Evolutionary conservation across 2,797 vertebrate species (phyloP), one percentile per base, ranked within the genome.

Genomic region (Enteromius afrohamiltoni): DNA sequence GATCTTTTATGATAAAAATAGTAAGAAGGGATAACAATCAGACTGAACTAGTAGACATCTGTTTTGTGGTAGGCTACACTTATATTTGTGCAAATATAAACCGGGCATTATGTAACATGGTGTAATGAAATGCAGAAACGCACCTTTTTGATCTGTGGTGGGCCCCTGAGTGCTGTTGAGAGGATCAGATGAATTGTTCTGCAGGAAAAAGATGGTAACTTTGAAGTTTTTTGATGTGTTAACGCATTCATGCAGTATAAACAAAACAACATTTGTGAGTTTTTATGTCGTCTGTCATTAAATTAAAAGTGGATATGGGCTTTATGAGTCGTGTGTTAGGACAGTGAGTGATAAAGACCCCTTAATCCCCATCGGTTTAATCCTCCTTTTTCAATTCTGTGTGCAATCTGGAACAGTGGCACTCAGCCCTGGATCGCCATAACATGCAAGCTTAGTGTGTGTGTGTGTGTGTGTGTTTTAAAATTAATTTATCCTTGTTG

Each of bases 331-430:
- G 14, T 67, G 47, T 78, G 47, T 51, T 80, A 68, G 58, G 77
- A 75, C 60, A 83, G 34, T 0, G 29, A 67, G 17, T 75, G 70
- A 51, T 75, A 74, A 83, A 37, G 70, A 60, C 37, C 60, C 60
- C 16, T 64, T 83, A 86, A 86, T 85, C 74, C 62, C 55, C 19
- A 83, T 79, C 70, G 4, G 31, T 13, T 85, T 80, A 69, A 73
- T 83, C 76, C 53, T 67, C 23, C 34, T 69, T 76, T 83, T 80
- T 74, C 51, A 83, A 83, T 83, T 80, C 77, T 37, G 81, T 23
- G 40, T 83, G 47, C 68, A 86, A 77, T 83, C 85, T 83, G 71
- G 53, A 29, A 75, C 77, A 62, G 60, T 80, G 53, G 77, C 82
- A 80, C 16, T 70, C 51, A 62, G 65, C 62, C 53, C 81, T 77